Evolutionary conservation across 2,113 vertebrate genomes (phyloP).

Genomic region (Podocnemis expansa): DNA sequence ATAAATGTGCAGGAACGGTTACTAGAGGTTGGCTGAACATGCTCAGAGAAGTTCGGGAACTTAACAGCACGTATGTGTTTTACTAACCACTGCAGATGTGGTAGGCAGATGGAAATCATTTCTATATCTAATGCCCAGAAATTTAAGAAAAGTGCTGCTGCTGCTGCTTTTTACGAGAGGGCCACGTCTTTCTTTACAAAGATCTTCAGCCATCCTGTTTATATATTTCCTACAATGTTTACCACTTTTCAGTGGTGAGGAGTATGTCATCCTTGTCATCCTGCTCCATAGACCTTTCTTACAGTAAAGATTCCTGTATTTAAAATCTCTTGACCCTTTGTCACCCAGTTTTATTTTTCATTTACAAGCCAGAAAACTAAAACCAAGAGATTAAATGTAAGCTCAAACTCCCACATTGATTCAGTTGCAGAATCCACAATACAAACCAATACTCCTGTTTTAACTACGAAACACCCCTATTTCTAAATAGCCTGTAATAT

Average conservation of each 20-base stretch:
- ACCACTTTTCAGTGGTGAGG: neutral
- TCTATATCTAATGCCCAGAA: neutral
- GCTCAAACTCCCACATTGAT: neutral
- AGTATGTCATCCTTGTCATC: neutral
- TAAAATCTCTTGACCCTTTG: neutral
- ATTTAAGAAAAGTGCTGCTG: neutral
- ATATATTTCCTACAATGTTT: neutral
- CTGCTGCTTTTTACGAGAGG: neutral
- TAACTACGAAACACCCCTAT: neutral
- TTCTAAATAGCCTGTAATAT: neutral
- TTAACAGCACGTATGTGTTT: neutral
- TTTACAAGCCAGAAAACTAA: neutral
- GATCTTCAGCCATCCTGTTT: neutral
- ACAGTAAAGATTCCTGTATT: neutral
- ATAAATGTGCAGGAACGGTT: neutral
- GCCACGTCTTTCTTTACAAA: neutral
- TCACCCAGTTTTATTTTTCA: neutral
- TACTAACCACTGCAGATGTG: neutral
- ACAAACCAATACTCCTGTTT: neutral
- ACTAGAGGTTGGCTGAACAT: neutral
- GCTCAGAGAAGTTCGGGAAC: constrained; percentile 20
- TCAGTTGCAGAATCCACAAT: neutral
- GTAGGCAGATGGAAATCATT: neutral
- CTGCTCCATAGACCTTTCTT: neutral
- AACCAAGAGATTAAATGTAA: neutral